These are phyloP conservation scores for Chalcosyrphus nemorum DNA, from an alignment of 2,888 invertebrate genomes.

Conservation along the genomic window DNA sequence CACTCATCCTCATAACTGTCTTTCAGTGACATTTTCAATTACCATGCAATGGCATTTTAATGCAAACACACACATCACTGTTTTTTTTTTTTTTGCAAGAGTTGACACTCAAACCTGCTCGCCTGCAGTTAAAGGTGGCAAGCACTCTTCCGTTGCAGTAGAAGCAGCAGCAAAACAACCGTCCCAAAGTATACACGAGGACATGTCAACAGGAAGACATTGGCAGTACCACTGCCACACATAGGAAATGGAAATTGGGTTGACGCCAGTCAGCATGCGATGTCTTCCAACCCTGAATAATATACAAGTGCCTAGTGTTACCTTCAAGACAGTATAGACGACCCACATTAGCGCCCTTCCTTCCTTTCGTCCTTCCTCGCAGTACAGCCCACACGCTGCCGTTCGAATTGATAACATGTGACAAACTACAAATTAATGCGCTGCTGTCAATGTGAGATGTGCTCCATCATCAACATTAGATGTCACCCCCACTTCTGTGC, in stretches of 20 bases:
- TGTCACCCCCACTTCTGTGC: neutral
- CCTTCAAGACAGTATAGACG: slow-evolving; percentile 14
- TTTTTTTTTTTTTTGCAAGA: slow-evolving; percentile 51
- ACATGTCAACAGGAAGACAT: slow-evolving; percentile 62
- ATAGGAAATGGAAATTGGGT: slow-evolving; percentile 62
- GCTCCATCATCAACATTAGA: slow-evolving; percentile 36
- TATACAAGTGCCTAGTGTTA: slow-evolving; percentile 2
- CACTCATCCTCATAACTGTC: slow-evolving; percentile 40
- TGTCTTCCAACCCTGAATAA: slow-evolving; percentile 47
- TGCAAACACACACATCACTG: slow-evolving; percentile 45
- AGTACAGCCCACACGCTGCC: neutral
- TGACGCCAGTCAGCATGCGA: slow-evolving; percentile 37
- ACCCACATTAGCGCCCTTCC: slow-evolving; percentile 31
- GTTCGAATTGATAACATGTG: slow-evolving; percentile 48
- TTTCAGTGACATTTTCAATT: slow-evolving; percentile 66
- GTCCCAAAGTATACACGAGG: slow-evolving; percentile 27
- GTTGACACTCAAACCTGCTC: slow-evolving; percentile 34
- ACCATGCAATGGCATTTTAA: slow-evolving; percentile 66
- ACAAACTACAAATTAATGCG: slow-evolving; percentile 63
- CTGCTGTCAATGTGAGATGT: slow-evolving; percentile 55
- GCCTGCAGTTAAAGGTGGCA: slow-evolving; percentile 27
- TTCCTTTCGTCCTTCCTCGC: neutral
- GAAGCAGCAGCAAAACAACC: slow-evolving; percentile 23
- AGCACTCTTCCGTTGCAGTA: slow-evolving; percentile 12
- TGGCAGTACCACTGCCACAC: slow-evolving; percentile 44